Evolutionary conservation across 2,797 vertebrate species (phyloP).

Genomic region (Cirrhinus molitorella): DNA sequence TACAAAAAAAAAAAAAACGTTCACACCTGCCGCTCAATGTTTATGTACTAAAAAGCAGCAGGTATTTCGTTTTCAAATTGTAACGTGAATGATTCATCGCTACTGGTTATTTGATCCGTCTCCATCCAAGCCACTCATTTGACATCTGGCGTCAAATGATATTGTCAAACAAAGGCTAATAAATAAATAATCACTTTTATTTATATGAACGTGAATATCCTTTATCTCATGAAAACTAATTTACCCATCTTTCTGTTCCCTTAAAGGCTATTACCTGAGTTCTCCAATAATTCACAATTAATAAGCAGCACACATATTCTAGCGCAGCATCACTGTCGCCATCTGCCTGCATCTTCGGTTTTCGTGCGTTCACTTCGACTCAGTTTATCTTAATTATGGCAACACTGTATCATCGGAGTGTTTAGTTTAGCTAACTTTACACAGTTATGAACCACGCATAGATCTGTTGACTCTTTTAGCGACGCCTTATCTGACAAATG

Average conservation of each 20-base stretch:
- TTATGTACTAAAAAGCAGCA: background rate
- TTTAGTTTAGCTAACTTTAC: conserved; percentile 17
- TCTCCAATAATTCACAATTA: conserved; percentile 38
- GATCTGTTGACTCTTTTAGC: background rate
- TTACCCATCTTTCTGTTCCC: background rate
- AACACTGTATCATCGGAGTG: background rate
- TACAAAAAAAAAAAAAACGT: too few species aligned
- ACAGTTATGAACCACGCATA: background rate
- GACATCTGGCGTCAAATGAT: conserved; percentile 1
- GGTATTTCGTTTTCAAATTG: background rate
- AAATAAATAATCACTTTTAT: background rate
- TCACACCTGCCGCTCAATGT: background rate
- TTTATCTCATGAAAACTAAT: background rate
- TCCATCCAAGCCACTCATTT: conserved; percentile 7
- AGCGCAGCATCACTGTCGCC: conserved; percentile 72
- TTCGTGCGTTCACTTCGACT: conserved; percentile 50
- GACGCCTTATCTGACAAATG: background rate
- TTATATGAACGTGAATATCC: background rate
- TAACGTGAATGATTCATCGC: background rate
- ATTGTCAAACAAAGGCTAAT: background rate
- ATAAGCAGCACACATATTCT: conserved; percentile 31
- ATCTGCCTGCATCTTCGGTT: conserved; percentile 73
- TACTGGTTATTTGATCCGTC: conserved; percentile 8
- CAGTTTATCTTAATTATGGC: background rate
- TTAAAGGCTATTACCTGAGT: background rate